Evolutionary conservation across 2,113 vertebrate genomes (phyloP).

Genomic region (Setophaga coronata): DNA sequence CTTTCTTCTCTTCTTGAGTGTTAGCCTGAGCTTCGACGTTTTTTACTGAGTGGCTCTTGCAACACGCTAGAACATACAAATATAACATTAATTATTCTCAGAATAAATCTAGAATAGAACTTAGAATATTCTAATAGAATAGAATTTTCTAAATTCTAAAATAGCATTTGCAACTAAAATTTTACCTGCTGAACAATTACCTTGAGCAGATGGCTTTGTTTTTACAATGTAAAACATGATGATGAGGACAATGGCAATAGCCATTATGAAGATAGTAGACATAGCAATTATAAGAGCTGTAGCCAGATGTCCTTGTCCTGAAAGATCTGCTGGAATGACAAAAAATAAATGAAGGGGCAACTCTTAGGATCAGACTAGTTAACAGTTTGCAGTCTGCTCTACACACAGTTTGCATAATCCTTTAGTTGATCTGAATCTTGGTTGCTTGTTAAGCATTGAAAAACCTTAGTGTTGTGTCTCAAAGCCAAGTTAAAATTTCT

Average conservation of each 20-base stretch:
- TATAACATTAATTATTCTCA: not conserved
- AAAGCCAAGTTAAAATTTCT: not conserved
- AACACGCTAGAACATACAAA: slow-evolving; percentile 83
- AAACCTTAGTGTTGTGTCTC: not conserved
- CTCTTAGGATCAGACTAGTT: not conserved
- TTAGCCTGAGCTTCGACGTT: slow-evolving; percentile 84
- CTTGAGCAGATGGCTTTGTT: slow-evolving; percentile 89
- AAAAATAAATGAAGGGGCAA: not conserved
- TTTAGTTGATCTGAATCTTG: not conserved
- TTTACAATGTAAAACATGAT: slow-evolving; percentile 99
- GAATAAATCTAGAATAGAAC: not conserved
- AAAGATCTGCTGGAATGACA: slow-evolving; percentile 78
- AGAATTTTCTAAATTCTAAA: not conserved
- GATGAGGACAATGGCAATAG: slow-evolving; percentile 96
- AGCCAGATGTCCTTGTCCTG: slow-evolving; percentile 92
- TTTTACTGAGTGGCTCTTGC: slow-evolving; percentile 89
- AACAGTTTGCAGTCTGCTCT: not conserved
- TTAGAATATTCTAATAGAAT: not conserved
- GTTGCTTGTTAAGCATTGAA: not conserved
- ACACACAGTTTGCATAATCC: not conserved
- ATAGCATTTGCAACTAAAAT: not conserved
- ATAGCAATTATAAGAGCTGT: slow-evolving; percentile 98
- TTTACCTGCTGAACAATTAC: slow-evolving; percentile 66
- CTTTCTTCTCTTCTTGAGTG: slow-evolving; percentile 94
- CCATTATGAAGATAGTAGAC: slow-evolving; percentile 99